phyloP scores from a whole-genome alignment of 2,888 invertebrate species.

The Chrysomela aeneicollis region DNA sequence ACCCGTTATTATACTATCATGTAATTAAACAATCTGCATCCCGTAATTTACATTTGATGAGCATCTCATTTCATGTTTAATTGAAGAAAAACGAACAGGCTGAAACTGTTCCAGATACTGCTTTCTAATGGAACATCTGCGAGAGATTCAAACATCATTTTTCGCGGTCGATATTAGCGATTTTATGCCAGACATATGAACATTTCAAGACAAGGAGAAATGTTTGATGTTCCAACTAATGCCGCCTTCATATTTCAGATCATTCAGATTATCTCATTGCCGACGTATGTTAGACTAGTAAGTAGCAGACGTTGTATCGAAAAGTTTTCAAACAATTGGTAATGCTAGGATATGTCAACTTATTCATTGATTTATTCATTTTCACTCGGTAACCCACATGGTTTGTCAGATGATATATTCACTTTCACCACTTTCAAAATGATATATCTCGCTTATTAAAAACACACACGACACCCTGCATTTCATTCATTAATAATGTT shows the following conservation, averaged over 20 bases:
- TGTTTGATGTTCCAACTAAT: not conserved
- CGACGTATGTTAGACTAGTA: no score
- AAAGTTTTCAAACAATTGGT: no score
- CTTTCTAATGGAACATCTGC: not conserved
- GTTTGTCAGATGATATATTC: no score
- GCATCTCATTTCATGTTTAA: not conserved
- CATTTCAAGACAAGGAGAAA: not conserved
- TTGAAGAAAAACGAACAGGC: not conserved
- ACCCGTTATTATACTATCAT: conserved; percentile 4
- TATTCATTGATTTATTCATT: no score
- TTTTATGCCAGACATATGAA: not conserved
- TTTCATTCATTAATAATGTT: no score
- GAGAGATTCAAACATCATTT: not conserved
- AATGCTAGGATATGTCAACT: no score
- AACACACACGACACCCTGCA: no score
- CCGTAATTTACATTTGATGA: conserved; percentile 2
- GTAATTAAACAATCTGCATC: conserved; percentile 5
- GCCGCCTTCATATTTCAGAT: not conserved
- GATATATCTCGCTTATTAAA: no score
- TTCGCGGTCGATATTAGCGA: not conserved
- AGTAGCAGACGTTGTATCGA: no score
- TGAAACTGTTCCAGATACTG: conserved; percentile 1
- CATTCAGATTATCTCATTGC: not conserved
- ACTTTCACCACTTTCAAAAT: no score
- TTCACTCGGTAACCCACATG: no score